phyloP scores from a whole-genome alignment of 2,797 vertebrate species.

The Esox masquinongy region DNA sequence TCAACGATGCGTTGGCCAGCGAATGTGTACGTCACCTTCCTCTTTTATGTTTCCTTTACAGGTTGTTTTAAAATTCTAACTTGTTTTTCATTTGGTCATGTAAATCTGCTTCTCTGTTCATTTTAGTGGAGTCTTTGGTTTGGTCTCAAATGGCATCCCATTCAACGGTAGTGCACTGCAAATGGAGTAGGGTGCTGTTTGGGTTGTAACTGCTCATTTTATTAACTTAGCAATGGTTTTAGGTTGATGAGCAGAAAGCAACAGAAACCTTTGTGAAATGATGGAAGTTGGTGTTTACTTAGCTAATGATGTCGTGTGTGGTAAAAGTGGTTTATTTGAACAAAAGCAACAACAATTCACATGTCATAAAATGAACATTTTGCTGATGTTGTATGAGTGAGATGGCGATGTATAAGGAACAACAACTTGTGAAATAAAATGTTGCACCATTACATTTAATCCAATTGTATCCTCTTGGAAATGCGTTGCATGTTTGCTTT shows the following conservation, averaged over 20 bases:
- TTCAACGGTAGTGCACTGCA: not conserved
- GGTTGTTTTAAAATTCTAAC: not conserved
- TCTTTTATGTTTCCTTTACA: not conserved
- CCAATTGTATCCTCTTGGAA: not conserved
- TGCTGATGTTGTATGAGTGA: conserved; percentile 31
- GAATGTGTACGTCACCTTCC: not conserved
- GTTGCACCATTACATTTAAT: conserved; percentile 46
- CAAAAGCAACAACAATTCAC: conserved; percentile 1
- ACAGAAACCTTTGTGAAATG: conserved; percentile 12
- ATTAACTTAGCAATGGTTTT: no score
- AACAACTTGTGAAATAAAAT: conserved; percentile 47
- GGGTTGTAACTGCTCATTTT: not conserved
- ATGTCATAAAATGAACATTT: conserved; percentile 6
- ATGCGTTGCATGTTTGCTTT: conserved; percentile 18
- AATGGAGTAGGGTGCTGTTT: no score
- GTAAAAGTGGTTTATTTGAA: conserved; percentile 28
- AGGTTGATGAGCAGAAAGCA: no score
- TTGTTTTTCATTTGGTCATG: not conserved
- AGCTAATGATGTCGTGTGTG: conserved; percentile 37
- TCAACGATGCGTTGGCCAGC: no score
- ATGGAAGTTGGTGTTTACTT: conserved; percentile 20
- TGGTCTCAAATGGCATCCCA: not conserved
- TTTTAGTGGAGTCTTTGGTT: not conserved
- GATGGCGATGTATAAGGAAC: conserved; percentile 37
- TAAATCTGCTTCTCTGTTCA: not conserved